A percentile compares a stretch with the other conserved stretches of the same genome.
Conservation (phyloP, 2,113 vertebrate genomes). For the zebrafish (Danio rerio) region GRCz12tu NC_133176.1:13336501-13337000, state of each 20-base stretch:
- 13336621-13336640: not conserved
- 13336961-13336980: not conserved
- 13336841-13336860: not conserved
- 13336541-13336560: too few species aligned
- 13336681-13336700: not conserved
- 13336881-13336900: not conserved
- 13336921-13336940: not conserved
- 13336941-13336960: not conserved
- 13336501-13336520: too few species aligned
- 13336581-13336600: not conserved
- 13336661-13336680: not conserved
- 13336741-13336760: not conserved
- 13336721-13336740: not conserved
- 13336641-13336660: not conserved
- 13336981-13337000: slow-evolving; percentile 9
- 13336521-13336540: too few species aligned
- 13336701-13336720: not conserved
- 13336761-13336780: not conserved
- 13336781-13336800: slow-evolving; percentile 4
- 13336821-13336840: slow-evolving; percentile 6
- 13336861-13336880: not conserved
- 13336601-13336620: not conserved
- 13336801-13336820: not conserved
- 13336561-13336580: not conserved
- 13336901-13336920: not conserved